phyloP scores from a whole-genome alignment of 2,888 invertebrate genomes.

The Thelaira solivaga region DNA sequence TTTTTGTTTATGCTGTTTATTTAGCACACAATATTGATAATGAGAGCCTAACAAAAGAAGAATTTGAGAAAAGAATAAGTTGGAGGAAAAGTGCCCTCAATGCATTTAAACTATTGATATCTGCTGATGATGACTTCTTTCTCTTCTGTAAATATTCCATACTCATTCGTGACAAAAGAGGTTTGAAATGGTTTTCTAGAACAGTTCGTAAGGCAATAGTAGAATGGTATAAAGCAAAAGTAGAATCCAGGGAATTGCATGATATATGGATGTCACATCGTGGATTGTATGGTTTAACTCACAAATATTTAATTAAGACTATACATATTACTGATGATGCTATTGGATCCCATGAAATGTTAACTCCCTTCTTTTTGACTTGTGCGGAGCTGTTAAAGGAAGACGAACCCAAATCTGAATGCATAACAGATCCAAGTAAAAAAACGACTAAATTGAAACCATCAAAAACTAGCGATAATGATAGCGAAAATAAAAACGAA shows the following conservation, averaged over 20 bases:
- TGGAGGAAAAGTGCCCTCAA: conserved; percentile 66
- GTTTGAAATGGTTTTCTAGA: conserved; percentile 66
- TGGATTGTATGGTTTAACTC: conserved; percentile 65
- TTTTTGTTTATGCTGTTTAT: conserved; percentile 71
- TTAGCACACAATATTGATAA: conserved; percentile 65
- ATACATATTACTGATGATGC: conserved; percentile 67
- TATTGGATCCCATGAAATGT: conserved; percentile 61
- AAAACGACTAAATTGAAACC: no score
- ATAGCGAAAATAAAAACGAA: neutral
- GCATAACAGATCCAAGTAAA: no score
- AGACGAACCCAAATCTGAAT: neutral
- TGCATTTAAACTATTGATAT: conserved; percentile 65
- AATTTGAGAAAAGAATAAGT: no score
- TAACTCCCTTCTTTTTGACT: conserved; percentile 63
- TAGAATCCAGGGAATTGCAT: no score
- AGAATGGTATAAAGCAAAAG: conserved; percentile 70
- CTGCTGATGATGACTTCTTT: conserved; percentile 69
- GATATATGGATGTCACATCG: conserved; percentile 68
- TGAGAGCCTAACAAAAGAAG: no score
- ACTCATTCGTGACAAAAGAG: conserved; percentile 65
- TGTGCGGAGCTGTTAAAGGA: conserved; percentile 64
- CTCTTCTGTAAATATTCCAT: conserved; percentile 69
- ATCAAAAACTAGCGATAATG: no score
- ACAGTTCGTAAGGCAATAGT: conserved; percentile 72
- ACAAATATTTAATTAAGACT: conserved; percentile 68